Percentiles rank a stretch among this genome's conserved stretches.
phyloP scores from a whole-genome alignment of 2,888 invertebrate genomes.

The Microctonus brassicae region DNA sequence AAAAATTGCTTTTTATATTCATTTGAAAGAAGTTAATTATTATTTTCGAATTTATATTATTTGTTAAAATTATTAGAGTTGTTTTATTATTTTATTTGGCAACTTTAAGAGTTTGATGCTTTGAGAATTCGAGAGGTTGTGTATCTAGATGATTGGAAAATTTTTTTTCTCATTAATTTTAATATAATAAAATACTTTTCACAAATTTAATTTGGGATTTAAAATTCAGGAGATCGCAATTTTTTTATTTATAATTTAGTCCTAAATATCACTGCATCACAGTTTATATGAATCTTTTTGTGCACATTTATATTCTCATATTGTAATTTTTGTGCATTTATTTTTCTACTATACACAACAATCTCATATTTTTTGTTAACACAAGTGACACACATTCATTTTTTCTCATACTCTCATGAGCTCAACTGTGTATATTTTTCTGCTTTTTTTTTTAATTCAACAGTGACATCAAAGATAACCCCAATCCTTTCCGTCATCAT shows the following conservation, averaged over 20 bases:
- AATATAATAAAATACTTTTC: no score
- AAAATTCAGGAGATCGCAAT: no score
- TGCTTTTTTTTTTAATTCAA: background rate
- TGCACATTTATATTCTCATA: background rate
- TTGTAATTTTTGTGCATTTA: background rate
- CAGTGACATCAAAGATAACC: background rate
- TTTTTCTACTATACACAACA: background rate
- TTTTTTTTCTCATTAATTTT: no score
- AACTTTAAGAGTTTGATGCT: no score
- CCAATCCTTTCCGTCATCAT: background rate
- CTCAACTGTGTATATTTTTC: background rate
- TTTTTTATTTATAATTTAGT: background rate
- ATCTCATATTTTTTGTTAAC: conserved; percentile 11
- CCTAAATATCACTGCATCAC: background rate
- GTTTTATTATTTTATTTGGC: no score
- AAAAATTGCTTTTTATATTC: no score
- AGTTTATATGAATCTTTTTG: background rate
- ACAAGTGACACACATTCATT: conserved; percentile 11
- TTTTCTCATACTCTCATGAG: background rate
- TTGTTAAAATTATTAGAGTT: no score
- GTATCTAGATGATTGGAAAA: no score
- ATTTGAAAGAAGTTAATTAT: no score
- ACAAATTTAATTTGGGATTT: no score
- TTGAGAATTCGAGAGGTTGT: no score
- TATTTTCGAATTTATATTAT: no score